phyloP scores from a whole-genome alignment of 35 echinoderm and acorn worm species.

The Lytechinus pictus region DNA sequence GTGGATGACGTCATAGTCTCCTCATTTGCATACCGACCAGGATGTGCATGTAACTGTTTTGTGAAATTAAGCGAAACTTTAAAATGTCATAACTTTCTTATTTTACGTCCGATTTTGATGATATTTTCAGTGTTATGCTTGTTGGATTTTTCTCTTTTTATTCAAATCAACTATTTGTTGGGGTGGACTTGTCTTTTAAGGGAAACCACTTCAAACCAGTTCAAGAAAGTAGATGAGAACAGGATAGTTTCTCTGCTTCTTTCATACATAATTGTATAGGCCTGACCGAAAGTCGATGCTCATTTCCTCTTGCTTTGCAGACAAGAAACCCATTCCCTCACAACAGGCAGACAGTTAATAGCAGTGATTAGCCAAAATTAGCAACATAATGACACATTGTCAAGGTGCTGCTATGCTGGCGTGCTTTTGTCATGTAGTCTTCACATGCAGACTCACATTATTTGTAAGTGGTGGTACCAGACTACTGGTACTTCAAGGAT shows the following conservation, averaged over 20 bases:
- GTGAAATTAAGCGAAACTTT: no score
- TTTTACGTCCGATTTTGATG: no score
- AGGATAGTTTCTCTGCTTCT: not conserved
- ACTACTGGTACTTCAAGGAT: not conserved
- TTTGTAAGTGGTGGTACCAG: not conserved
- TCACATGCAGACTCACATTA: not conserved
- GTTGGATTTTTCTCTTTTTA: no score
- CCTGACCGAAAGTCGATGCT: not conserved
- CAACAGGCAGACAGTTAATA: slow-evolving; percentile 30
- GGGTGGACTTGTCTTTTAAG: no score
- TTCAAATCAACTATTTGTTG: no score
- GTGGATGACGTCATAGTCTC: no score
- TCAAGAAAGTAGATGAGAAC: no score
- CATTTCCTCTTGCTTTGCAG: slow-evolving; percentile 39
- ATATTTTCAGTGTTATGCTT: no score
- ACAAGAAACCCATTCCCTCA: not conserved
- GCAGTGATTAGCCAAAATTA: slow-evolving; percentile 40
- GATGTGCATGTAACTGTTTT: no score
- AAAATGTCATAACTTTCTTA: no score
- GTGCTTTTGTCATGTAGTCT: not conserved
- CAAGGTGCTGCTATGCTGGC: not conserved
- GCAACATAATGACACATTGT: slow-evolving; percentile 16
- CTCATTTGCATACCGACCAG: no score
- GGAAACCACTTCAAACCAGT: no score
- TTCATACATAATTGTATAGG: not conserved